Base-by-base conservation (phyloP, 2,113 vertebrate genomes). In the Axis porcinus region DNA sequence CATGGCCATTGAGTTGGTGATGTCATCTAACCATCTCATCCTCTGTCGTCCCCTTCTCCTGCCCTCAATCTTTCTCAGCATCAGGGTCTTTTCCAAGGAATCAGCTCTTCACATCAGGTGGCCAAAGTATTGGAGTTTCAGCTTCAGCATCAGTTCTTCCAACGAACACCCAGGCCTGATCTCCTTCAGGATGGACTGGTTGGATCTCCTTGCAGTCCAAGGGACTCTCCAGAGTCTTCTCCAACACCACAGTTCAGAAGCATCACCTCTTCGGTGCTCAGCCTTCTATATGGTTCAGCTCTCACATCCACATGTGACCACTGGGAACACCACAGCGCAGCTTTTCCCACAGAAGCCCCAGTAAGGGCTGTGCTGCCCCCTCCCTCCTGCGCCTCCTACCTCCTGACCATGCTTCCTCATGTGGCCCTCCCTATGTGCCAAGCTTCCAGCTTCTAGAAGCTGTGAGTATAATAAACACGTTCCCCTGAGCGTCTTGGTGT, bases 371-470 rank as follows among this genome's bases (percentile, higher is more conserved):
- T 19, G 14, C n/a, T 85, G 14, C 17, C 54, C 27, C 5, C 27
- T 40, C 1, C 2, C 2, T 70, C 47, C 58, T 21, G 28, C 47
- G 27, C 76, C 12, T 55, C 30, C 76, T 27, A 15, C 7, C 54
- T 62, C 40, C 54, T 55, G 27, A 27, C 33, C 1, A 21, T 28
- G 17, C 36, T 15, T 30, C 43, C 21, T 43, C 47, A 0, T 5
- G 1, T 17, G 82, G n/a, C 23, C 17, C 12, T 17, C 40, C 40
- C 40, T 27, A 1, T 0, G 40, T 1, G 5, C 1, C 25, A 13
- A 7, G 52, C 58, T 52, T 89, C 30, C 25, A 19, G 50, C n/a
- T 90, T 64, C 50, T 54, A 4, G 64, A 36, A 78, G 23, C 86
- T 30, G 33, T 12, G 36, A 17, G 47, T 16, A 6, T 27, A 10